Evolutionary conservation across 1,140 invertebrate species (phyloP).

Genomic region (Bradysia coprophila): DNA sequence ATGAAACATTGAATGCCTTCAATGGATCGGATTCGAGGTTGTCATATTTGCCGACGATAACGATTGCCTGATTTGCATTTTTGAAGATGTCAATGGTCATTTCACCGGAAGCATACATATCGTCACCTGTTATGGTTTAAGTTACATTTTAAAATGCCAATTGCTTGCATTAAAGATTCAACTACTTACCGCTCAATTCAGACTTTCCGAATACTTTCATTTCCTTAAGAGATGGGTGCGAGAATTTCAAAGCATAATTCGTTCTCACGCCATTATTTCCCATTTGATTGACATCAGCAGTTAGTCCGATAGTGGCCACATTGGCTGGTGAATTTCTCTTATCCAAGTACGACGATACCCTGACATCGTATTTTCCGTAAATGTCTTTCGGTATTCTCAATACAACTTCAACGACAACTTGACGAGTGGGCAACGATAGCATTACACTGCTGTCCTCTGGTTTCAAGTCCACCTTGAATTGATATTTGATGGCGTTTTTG

Average conservation of each 20-base stretch:
- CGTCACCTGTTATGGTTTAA: too few species aligned
- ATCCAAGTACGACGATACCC: constrained; percentile 40
- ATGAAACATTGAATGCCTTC: constrained; percentile 12
- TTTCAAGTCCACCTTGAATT: constrained; percentile 39
- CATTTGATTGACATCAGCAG: constrained; percentile 25
- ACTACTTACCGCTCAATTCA: constrained; percentile 23
- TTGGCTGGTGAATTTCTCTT: constrained; percentile 45
- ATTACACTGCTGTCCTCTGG: constrained; percentile 34
- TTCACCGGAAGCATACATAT: constrained; percentile 23
- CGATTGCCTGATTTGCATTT: constrained; percentile 38
- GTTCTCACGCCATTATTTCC: constrained; percentile 27
- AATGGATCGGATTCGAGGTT: background rate
- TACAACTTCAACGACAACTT: constrained; percentile 34
- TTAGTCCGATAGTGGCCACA: constrained; percentile 31
- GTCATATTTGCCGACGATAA: constrained; percentile 15
- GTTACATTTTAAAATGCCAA: too few species aligned
- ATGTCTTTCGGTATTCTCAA: constrained; percentile 21
- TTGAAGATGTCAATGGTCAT: constrained; percentile 40
- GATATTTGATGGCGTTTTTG: constrained; percentile 45
- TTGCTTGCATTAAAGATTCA: too few species aligned
- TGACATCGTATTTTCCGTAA: constrained; percentile 24
- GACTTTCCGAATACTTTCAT: constrained; percentile 28
- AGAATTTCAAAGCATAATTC: constrained; percentile 35
- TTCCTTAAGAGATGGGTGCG: constrained; percentile 40
- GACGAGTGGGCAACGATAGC: constrained; percentile 40